Conservation (phyloP, 92 coral and sea anemone species). For the Meandrina meandrites region DNA sequence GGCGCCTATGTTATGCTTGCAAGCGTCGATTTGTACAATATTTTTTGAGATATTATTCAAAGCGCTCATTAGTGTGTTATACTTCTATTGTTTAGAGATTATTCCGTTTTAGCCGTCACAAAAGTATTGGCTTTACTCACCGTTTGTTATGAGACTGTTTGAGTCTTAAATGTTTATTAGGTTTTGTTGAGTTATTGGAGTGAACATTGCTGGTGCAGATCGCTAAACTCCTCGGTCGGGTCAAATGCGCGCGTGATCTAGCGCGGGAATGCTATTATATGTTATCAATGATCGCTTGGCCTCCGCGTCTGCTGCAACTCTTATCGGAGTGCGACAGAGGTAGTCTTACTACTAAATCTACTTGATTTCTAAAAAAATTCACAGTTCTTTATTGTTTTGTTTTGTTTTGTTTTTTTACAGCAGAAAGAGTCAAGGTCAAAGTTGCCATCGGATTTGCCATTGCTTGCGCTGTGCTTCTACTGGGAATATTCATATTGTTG, state of each 20-base stretch:
- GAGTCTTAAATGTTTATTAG: background rate
- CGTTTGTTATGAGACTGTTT: constrained; percentile 10
- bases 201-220: background rate
- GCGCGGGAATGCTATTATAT: constrained; percentile 5
- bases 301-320: background rate
- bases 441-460: constrained; percentile 83
- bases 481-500: constrained; percentile 63
- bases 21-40: background rate
- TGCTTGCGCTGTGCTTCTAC: constrained; percentile 69
- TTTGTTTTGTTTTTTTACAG: constrained; percentile 42
- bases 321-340: background rate
- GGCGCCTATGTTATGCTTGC: background rate
- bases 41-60: background rate
- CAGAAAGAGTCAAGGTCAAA: constrained; percentile 65
- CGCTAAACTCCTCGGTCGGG: background rate
- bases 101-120: constrained; percentile 1
- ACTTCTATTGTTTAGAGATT: background rate
- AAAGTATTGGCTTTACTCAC: background rate
- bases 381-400: too few species aligned
- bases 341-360: background rate
- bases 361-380: background rate
- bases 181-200: background rate
- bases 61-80: background rate
- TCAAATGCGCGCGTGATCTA: background rate
- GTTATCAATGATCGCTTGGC: constrained; percentile 17